Conservation (phyloP, 2,797 vertebrate genomes). For the Numenius phaeopus region DNA sequence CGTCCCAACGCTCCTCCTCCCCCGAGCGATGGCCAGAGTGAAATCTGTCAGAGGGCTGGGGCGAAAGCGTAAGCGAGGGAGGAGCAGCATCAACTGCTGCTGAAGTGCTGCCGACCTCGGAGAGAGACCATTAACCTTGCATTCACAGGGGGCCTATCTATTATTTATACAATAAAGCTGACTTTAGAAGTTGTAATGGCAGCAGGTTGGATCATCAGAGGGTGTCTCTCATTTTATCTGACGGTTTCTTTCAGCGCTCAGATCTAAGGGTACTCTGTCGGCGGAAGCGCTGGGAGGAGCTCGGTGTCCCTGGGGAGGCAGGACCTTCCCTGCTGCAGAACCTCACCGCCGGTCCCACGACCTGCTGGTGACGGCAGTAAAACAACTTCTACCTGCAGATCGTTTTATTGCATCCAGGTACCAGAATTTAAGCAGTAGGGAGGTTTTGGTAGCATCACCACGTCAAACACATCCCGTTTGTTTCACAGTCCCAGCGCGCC, state of each 20-base stretch:
- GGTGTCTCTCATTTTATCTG: neutral
- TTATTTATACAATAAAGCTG: neutral
- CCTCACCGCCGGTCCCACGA: neutral
- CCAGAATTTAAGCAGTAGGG: neutral
- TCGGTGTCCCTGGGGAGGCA: neutral
- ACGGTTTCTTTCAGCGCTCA: neutral
- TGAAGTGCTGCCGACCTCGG: neutral
- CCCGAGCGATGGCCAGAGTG: neutral
- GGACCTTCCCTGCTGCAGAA: neutral
- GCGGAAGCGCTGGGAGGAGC: accelerated
- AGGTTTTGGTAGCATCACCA: neutral
- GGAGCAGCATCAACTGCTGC: neutral
- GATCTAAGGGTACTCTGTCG: neutral
- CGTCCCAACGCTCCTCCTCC: neutral
- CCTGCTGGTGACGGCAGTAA: neutral
- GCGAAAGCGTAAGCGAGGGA: neutral
- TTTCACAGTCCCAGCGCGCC: neutral
- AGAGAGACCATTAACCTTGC: neutral
- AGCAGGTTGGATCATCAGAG: neutral
- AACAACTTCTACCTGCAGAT: neutral
- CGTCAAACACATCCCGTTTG: neutral
- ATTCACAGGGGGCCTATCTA: neutral
- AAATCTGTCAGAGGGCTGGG: neutral
- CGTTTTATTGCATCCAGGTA: neutral
- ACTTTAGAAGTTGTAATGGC: neutral